These are phyloP conservation scores for Echinops telfairi DNA, from an alignment of 2,113 vertebrate genomes.

Conservation along the genomic window DNA sequence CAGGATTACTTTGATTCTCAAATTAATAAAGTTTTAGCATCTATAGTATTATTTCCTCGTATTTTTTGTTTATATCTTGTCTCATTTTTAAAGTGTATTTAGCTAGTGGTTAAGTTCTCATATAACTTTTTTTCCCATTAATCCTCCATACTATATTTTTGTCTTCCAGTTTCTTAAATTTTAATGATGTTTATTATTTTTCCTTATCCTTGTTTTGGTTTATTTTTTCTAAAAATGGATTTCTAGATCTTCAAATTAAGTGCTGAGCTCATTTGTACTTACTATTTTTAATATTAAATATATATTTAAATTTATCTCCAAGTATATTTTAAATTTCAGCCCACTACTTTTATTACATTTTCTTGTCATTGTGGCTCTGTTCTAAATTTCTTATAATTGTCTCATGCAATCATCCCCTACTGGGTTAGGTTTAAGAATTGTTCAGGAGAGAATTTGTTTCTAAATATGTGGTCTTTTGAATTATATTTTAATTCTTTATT, in stretches of 20 bases:
- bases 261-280: neutral
- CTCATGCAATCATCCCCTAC: neutral
- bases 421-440: neutral
- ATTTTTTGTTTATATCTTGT: neutral
- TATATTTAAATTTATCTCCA: neutral
- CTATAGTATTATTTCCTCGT: neutral
- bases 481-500: neutral
- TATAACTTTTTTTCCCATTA: constrained; percentile 2
- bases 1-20: neutral
- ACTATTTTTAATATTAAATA: neutral
- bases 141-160: neutral
- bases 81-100: neutral
- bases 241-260: constrained; percentile 6
- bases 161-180: neutral
- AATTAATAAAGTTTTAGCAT: neutral
- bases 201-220: neutral
- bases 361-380: neutral
- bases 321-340: neutral
- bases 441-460: neutral
- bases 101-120: neutral
- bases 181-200: neutral
- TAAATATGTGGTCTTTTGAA: neutral
- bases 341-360: neutral
- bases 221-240: neutral
- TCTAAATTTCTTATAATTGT: constrained; percentile 11